Evolutionary conservation across 2,888 invertebrate genomes (phyloP), one percentile per base, ranked within the genome.

Genomic region (Cryptocephalus moraei): DNA sequence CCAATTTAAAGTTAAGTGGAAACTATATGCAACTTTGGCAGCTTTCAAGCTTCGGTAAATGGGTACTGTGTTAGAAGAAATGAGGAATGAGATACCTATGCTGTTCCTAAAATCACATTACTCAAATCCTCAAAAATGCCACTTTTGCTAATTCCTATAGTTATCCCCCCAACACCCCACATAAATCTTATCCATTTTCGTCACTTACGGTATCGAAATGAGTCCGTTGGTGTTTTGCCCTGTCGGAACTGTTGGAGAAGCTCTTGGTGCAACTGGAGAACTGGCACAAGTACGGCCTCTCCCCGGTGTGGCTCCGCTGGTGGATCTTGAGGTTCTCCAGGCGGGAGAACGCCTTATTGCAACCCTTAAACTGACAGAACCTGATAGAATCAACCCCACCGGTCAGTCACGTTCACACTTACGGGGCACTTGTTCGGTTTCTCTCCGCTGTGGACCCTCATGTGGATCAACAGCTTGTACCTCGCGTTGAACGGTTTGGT

Each of bases 281-380:
- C 57, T 94, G 93, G 63, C 97, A 99, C 48, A 88, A 80, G 65
- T 97, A 97, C 0, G 97, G 97, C 39, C 95, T 78, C 70, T 97
- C 97, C 0, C 97, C 97, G 0, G 94, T 95, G 68, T 95, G 94
- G 1, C 92, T 92, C 33, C 94, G 74, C 52, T 94, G 86, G 73
- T 99, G 99, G 59, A 97, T 99, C 76, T 97, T 99, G 57, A 99
- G 74, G 71, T 99, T 99, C 72, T 99, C 99, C 58, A 96, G 75
- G 1, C 97, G 80, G 1, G 95, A 95, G 74, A 97, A 99, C 0
- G 95, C 92, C 69, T 97, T 97, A 49, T 82, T 84, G 68, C 97
- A 99, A 0, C 91, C 90, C 45, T 86, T 82, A 70, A 93, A 94
- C 96, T 96, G 75, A 41, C 76, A 73, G 53, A 50, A 54, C 58